Evolutionary conservation across 35 echinoderm and acorn worm species (phyloP).

Genomic region (Lytechinus variegatus): DNA sequence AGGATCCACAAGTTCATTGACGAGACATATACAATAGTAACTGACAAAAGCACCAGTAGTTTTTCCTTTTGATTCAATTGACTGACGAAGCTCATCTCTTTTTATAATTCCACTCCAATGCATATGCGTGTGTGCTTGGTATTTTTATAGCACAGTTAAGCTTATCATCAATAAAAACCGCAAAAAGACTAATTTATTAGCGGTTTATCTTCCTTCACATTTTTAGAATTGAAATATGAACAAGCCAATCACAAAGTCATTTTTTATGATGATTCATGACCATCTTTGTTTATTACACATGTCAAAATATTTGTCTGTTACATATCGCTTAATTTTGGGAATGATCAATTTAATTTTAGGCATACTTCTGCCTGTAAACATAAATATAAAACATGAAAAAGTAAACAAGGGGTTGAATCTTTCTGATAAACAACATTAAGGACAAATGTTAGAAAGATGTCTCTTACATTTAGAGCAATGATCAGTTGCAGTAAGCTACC

Average conservation of each 20-base stretch:
- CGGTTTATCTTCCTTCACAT: background rate
- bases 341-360: background rate
- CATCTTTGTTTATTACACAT: background rate
- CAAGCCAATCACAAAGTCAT: background rate
- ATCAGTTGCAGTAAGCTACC: too few species aligned
- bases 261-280: background rate
- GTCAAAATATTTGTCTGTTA: background rate
- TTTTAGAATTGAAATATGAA: background rate
- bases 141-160: background rate
- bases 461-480: too few species aligned
- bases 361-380: background rate
- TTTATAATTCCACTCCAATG: background rate
- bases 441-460: too few species aligned
- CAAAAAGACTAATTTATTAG: background rate
- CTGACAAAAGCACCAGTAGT: background rate
- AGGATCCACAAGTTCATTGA: constrained; percentile 18
- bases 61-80: background rate
- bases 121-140: background rate
- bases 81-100: background rate
- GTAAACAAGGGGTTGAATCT: too few species aligned
- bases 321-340: background rate
- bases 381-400: too few species aligned
- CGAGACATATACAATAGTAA: background rate
- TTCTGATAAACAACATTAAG: too few species aligned
- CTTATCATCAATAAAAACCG: background rate